These are phyloP conservation scores for Melanaphis sacchari DNA, from an alignment of 1,140 invertebrate species.

Conservation along the genomic window DNA sequence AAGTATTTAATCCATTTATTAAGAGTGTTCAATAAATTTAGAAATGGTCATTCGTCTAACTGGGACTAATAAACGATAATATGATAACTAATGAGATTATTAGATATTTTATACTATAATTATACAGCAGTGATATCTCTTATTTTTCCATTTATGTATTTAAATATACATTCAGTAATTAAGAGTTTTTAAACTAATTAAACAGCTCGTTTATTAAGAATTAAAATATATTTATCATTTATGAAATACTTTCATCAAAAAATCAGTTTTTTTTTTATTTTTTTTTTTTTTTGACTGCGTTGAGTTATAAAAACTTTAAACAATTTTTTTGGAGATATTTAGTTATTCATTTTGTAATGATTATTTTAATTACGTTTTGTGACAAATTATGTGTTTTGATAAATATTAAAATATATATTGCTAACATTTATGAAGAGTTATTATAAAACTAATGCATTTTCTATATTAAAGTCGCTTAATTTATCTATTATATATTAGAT, in stretches of 20 bases:
- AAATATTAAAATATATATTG: not conserved
- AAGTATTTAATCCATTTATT: not conserved
- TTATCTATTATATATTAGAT: no score
- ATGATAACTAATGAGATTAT: no score
- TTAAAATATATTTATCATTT: not conserved
- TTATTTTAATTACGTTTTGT: not conserved
- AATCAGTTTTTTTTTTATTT: not conserved
- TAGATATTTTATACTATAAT: no score
- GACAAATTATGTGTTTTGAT: not conserved
- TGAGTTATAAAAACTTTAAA: not conserved
- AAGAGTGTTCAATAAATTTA: no score
- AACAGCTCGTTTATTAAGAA: not conserved
- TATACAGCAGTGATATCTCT: no score
- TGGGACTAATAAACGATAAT: no score
- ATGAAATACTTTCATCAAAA: not conserved
- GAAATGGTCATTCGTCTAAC: no score
- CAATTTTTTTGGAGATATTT: not conserved
- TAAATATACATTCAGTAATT: no score
- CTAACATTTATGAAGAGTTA: not conserved
- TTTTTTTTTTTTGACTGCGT: not conserved
- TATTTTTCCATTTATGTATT: no score
- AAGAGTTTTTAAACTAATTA: no score
- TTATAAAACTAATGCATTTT: no score
- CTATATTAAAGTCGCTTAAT: no score
- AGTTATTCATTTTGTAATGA: not conserved